Percentiles rank a stretch among this genome's conserved stretches.
These are phyloP conservation scores for Drosophila tsacasi DNA, from an alignment of 1,140 invertebrate species.

Conservation along the genomic window DNA sequence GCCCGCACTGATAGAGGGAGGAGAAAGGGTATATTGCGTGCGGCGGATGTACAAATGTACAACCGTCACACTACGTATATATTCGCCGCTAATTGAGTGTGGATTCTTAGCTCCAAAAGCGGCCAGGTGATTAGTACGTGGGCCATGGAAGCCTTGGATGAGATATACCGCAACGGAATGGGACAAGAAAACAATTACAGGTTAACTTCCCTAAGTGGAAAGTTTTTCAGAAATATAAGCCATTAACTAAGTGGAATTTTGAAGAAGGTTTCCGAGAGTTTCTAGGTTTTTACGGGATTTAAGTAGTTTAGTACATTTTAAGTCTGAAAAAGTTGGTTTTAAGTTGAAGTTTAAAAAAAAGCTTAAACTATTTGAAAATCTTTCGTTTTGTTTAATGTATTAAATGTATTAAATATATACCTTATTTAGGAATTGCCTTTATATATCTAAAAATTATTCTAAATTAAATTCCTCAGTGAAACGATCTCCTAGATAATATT, in stretches of 20 bases:
- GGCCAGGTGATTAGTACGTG: conserved; percentile 72
- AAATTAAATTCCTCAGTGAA: neutral
- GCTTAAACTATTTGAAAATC: too few relatives aligned
- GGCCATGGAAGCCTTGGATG: conserved; percentile 49
- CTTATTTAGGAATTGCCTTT: neutral
- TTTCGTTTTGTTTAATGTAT: neutral
- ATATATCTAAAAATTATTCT: neutral
- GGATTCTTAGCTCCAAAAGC: conserved; percentile 52
- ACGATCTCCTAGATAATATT: neutral
- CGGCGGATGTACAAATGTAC: conserved; percentile 47
- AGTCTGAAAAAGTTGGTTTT: neutral
- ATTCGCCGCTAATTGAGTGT: conserved; percentile 37
- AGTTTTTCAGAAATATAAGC: neutral
- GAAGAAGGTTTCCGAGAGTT: neutral
- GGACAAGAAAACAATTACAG: conserved; percentile 18
- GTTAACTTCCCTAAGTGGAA: neutral
- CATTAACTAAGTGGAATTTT: neutral
- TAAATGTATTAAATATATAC: neutral
- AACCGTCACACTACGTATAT: conserved; percentile 21
- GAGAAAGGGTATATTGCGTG: conserved; percentile 35
- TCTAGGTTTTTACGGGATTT: neutral
- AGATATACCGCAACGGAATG: conserved; percentile 17
- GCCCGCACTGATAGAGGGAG: conserved; percentile 28
- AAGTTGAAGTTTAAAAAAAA: neutral
- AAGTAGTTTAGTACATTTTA: too few relatives aligned